A percentile compares a stretch with the other conserved stretches of the same genome.
Evolutionary conservation across 2,113 vertebrate genomes (phyloP).

Genomic region (Ascaphus truei): DNA sequence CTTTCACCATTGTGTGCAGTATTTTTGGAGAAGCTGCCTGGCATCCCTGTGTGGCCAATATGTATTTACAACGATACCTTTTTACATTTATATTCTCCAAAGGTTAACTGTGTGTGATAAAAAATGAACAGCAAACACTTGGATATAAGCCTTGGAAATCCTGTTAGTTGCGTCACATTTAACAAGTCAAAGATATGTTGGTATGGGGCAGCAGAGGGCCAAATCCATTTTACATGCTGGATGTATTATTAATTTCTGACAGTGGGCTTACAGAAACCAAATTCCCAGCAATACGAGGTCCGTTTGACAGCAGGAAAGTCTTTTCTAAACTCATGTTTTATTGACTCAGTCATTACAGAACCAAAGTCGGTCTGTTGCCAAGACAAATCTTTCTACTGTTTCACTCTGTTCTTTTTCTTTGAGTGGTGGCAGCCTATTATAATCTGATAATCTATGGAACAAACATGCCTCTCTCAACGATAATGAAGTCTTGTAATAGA

Average conservation of each 20-base stretch:
- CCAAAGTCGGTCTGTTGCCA: conserved; percentile 65
- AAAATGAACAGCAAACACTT: conserved; percentile 44
- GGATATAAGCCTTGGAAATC: conserved; percentile 44
- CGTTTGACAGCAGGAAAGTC: conserved; percentile 50
- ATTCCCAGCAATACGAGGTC: conserved; percentile 52
- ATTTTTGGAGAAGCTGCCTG: too few relatives aligned
- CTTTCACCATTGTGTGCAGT: too few relatives aligned
- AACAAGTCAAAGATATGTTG: conserved; percentile 52
- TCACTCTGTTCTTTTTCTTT: conserved; percentile 40
- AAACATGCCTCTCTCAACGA: conserved; percentile 46
- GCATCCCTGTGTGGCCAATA: too few relatives aligned
- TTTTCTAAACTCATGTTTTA: conserved; percentile 67
- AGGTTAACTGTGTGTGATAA: conserved; percentile 2
- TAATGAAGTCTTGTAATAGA: conserved; percentile 57
- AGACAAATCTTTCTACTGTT: conserved; percentile 60
- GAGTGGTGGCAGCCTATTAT: conserved; percentile 58
- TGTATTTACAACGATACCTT: too few relatives aligned
- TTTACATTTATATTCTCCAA: background rate
- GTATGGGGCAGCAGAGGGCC: conserved; percentile 48
- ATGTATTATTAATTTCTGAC: conserved; percentile 57
- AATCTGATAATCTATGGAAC: conserved; percentile 52
- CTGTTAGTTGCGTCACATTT: conserved; percentile 45
- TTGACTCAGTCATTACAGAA: conserved; percentile 63
- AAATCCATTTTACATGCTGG: conserved; percentile 48
- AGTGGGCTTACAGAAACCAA: conserved; percentile 55